These are phyloP conservation scores for Troilus luridus DNA, from an alignment of 2,888 invertebrate species.

Conservation along the genomic window DNA sequence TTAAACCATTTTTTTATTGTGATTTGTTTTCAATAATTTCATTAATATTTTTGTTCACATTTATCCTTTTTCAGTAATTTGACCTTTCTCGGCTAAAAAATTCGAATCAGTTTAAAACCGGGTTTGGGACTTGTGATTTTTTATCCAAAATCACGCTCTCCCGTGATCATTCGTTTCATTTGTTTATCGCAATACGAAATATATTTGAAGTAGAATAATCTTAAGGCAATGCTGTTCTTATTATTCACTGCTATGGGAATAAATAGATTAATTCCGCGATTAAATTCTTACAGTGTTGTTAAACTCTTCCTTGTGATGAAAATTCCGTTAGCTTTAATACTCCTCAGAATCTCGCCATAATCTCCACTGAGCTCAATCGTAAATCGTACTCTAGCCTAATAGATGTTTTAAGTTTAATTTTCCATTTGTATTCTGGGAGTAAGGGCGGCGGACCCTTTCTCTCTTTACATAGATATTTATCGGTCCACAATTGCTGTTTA, in stretches of 20 bases:
- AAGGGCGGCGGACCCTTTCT: not conserved
- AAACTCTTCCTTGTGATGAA: not conserved
- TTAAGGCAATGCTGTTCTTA: not conserved
- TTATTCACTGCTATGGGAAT: not conserved
- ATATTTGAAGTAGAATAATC: not conserved
- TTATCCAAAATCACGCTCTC: too few species aligned
- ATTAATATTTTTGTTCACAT: too few species aligned
- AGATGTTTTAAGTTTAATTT: conserved; percentile 41
- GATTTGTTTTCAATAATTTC: too few species aligned
- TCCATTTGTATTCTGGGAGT: conserved; percentile 2
- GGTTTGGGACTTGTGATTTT: too few species aligned
- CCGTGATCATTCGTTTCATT: too few species aligned
- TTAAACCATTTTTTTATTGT: too few species aligned
- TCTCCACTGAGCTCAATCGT: not conserved
- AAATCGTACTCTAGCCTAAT: not conserved
- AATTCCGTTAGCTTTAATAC: not conserved
- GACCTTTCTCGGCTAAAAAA: not conserved
- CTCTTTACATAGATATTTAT: conserved; percentile 29
- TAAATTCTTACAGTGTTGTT: not conserved
- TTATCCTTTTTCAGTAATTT: too few species aligned
- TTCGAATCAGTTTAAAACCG: too few species aligned
- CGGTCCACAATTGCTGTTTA: conserved; percentile 29
- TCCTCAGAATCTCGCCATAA: not conserved
- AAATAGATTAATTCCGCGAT: not conserved
- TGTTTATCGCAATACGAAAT: not conserved